Base-by-base conservation (phyloP, 2,888 invertebrate species). In the Plebejus melissa region DNA sequence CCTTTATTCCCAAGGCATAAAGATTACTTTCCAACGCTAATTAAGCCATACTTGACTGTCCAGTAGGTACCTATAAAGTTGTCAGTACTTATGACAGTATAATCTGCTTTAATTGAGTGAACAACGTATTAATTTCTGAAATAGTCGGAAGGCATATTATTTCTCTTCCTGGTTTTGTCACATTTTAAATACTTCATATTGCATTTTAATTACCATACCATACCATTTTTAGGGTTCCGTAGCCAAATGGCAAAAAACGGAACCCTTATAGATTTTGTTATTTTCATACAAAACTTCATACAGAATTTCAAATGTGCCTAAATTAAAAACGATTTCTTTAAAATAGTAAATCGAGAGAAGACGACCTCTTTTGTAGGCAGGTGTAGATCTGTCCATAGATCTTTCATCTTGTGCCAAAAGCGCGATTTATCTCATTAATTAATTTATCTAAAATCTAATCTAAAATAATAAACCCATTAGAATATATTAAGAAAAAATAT, bases 401-500 rank as follows among this genome's bases (percentile, higher is more conserved):
- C 32, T 32, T 32, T 32, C 2, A 65, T 65, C 60, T 65, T 32
- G 13, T 32, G 32, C 11, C 28, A 32, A 36, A 65, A 65, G 65
- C 65, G 65, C 13, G 65, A 65, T 65, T 65, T 65, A 65, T 65
- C 4, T 32, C 65, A 65, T 65, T 65, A 65, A 65, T 65, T 36
- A 65, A 65, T 11, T 65, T 65, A 65, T 65, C 65, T 16, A 65
- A 28, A 65, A 36, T 65, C 65, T 13, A 65, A 65, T 65, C 65
- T 65, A 32, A 65, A 65, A 22, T 65, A 65, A 65, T 13, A 65
- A 65, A 65, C 32, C 32, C 32, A 65, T 65, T 65, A 65, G 65
- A 65, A 65, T 65, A 65, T 13, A 65, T 76, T 28, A 50, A 28
- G 9, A 69, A 74, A 41, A 60, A 57, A 46, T 75, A 60, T 28